Evolutionary conservation across 2,888 invertebrate species (phyloP).

Genomic region (Dryococelus australis): DNA sequence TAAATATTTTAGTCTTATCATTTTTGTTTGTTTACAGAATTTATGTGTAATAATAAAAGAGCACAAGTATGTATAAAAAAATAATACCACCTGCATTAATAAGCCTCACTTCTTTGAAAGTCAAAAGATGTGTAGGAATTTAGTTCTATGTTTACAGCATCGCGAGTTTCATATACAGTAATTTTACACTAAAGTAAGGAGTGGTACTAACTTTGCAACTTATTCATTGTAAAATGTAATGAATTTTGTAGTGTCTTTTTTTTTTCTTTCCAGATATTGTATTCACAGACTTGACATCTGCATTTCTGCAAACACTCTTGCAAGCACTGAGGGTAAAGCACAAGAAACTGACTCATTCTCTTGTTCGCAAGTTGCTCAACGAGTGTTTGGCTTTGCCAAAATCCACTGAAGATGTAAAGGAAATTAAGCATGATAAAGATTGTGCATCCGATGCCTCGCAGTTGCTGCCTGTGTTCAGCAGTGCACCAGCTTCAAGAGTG

Average conservation of each 20-base stretch:
- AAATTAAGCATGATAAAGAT: slow-evolving; percentile 50
- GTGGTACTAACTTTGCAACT: too few relatives aligned
- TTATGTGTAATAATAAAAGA: too few relatives aligned
- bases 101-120: too few relatives aligned
- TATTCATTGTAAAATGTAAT: too few relatives aligned
- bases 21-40: too few relatives aligned
- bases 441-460: slow-evolving; percentile 46
- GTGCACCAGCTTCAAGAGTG: slow-evolving; percentile 68
- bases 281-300: slow-evolving; percentile 73
- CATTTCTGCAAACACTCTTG: slow-evolving; percentile 72
- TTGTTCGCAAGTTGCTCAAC: slow-evolving; percentile 69
- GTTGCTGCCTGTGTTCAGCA: slow-evolving; percentile 70
- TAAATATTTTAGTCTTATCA: too few relatives aligned
- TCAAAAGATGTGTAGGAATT: too few relatives aligned
- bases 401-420: slow-evolving; percentile 47
- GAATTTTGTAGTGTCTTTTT: not conserved
- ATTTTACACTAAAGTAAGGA: too few relatives aligned
- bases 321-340: slow-evolving; percentile 69
- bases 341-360: slow-evolving; percentile 61
- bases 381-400: slow-evolving; percentile 64
- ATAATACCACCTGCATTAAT: too few relatives aligned
- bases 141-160: too few relatives aligned
- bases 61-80: too few relatives aligned
- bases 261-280: slow-evolving; percentile 66
- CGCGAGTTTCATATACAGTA: too few relatives aligned